These are phyloP conservation scores for Saxidomus purpurata DNA, from an alignment of 1,140 invertebrate genomes.

Conservation along the genomic window DNA sequence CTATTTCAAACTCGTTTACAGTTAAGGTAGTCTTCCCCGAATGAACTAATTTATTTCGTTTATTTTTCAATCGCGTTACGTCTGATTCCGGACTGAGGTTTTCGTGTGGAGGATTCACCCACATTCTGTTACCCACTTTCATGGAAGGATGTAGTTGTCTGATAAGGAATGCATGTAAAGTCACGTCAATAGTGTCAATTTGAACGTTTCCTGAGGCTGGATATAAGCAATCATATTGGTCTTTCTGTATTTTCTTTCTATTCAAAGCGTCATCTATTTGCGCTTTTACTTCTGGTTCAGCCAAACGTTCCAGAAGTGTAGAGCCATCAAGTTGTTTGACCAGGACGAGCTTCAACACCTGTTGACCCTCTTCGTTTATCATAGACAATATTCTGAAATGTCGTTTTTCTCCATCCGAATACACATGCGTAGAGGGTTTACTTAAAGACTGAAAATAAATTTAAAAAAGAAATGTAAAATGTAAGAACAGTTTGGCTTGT, in stretches of 20 bases:
- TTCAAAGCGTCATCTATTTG: not conserved
- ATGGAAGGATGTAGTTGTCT: not conserved
- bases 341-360: not conserved
- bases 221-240: not conserved
- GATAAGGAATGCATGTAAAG: not conserved
- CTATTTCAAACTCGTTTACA: not conserved
- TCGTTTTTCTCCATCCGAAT: not conserved
- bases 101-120: not conserved
- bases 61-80: not conserved
- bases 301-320: not conserved
- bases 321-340: not conserved
- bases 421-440: not conserved
- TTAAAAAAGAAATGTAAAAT: too few relatives aligned
- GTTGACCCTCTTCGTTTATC: constrained; percentile 3
- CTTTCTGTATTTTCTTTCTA: not conserved
- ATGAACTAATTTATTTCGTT: not conserved
- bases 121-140: not conserved
- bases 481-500: too few relatives aligned
- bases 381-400: constrained; percentile 1
- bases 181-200: not conserved
- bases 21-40: not conserved
- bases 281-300: not conserved
- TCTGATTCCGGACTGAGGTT: not conserved
- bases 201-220: not conserved
- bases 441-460: not conserved